A percentile compares a stretch with the other conserved stretches of the same genome.
Conservation (phyloP, 2,888 invertebrate species). For the Mystacides longicornis region DNA sequence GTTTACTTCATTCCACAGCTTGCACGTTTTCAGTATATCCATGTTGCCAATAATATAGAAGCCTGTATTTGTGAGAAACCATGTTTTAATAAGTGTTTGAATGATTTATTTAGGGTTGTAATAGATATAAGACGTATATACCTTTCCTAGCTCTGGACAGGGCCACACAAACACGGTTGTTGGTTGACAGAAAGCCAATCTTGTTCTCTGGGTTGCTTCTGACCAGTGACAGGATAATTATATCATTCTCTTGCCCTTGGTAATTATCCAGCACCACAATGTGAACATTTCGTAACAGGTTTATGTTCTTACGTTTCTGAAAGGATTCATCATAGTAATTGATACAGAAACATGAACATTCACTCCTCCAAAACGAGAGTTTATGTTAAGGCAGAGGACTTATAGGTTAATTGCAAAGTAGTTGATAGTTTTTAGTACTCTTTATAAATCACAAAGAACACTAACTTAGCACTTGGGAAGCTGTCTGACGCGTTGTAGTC, state of each 20-base stretch:
- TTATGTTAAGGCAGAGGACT: too few species aligned
- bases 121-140: constrained; percentile 24
- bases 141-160: constrained; percentile 60
- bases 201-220: constrained; percentile 60
- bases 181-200: constrained; percentile 62
- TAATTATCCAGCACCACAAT: constrained; percentile 70
- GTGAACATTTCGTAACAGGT: constrained; percentile 35
- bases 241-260: constrained; percentile 74
- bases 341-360: too few species aligned
- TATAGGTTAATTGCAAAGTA: too few species aligned
- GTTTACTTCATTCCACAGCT: constrained; percentile 39
- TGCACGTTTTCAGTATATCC: constrained; percentile 41
- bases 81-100: not conserved
- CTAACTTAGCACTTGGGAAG: too few species aligned
- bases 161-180: constrained; percentile 71
- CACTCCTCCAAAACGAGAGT: too few species aligned
- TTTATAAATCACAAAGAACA: too few species aligned
- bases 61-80: constrained; percentile 33
- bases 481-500: too few species aligned
- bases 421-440: too few species aligned
- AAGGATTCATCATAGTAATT: too few species aligned
- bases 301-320: constrained; percentile 1
- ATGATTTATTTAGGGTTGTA: not conserved
- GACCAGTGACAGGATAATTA: constrained; percentile 71
- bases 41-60: constrained; percentile 65